phyloP scores from a whole-genome alignment of 2,888 invertebrate species.

The Nasonovia ribisnigri region DNA sequence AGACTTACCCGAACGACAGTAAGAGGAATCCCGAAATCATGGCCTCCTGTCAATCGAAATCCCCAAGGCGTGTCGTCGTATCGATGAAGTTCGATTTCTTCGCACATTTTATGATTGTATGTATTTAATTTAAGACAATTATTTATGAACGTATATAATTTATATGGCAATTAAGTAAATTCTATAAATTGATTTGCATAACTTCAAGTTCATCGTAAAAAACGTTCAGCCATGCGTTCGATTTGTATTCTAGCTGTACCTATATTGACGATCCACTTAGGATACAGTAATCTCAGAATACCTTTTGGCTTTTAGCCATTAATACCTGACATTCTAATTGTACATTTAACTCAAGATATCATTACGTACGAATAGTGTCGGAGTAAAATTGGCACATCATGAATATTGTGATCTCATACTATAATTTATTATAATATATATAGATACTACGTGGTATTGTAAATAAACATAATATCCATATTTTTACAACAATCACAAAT shows the following conservation, averaged over 20 bases:
- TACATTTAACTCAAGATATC: slow-evolving; percentile 21
- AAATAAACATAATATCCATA: background rate
- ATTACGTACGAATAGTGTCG: slow-evolving; percentile 15
- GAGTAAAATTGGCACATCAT: slow-evolving; percentile 47
- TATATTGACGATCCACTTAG: slow-evolving; percentile 35
- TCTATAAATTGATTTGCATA: slow-evolving; percentile 50
- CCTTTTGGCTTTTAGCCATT: slow-evolving; percentile 57
- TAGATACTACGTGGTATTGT: background rate
- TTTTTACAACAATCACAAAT: background rate
- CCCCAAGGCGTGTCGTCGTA: slow-evolving; percentile 80
- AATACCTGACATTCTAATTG: slow-evolving; percentile 64
- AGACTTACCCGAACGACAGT: slow-evolving; percentile 80
- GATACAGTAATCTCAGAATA: slow-evolving; percentile 60
- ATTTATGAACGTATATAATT: background rate
- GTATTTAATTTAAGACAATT: background rate
- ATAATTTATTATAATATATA: slow-evolving; percentile 1
- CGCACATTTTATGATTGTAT: slow-evolving; percentile 66
- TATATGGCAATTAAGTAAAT: slow-evolving; percentile 24
- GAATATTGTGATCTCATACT: slow-evolving; percentile 24
- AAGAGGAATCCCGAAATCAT: slow-evolving; percentile 80
- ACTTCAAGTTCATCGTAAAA: slow-evolving; percentile 57
- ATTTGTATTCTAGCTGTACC: slow-evolving; percentile 33
- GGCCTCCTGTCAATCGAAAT: slow-evolving; percentile 82
- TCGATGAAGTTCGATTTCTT: slow-evolving; percentile 67
- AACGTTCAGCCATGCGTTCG: slow-evolving; percentile 34